These are phyloP conservation scores for Pandion haliaetus DNA, from an alignment of 2,113 vertebrate genomes.

Conservation along the genomic window DNA sequence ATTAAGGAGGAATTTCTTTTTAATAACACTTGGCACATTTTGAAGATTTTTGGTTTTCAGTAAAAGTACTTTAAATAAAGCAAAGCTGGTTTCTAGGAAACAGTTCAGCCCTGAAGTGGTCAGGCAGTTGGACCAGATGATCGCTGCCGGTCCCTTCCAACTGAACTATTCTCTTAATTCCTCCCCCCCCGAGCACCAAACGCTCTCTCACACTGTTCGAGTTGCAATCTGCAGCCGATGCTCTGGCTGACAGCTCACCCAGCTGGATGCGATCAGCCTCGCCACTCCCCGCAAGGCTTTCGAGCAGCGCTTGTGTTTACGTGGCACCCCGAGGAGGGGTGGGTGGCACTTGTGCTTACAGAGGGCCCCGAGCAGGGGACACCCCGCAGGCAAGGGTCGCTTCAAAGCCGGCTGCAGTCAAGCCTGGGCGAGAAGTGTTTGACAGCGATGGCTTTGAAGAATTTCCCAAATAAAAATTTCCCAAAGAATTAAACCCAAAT, in stretches of 20 bases:
- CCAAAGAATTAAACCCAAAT: neutral
- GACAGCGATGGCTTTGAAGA: neutral
- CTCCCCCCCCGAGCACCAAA: neutral
- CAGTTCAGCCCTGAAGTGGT: neutral
- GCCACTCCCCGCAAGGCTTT: fast-evolving
- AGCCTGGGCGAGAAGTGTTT: neutral
- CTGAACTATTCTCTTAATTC: neutral
- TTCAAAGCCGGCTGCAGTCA: neutral
- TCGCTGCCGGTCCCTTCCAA: neutral
- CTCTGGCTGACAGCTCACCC: neutral
- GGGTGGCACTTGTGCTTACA: neutral
- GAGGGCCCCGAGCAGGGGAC: neutral
- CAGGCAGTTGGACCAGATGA: neutral
- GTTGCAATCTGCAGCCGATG: fast-evolving
- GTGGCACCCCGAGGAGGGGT: neutral
- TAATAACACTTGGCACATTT: neutral
- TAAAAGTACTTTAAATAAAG: neutral
- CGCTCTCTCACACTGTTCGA: neutral
- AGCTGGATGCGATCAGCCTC: neutral
- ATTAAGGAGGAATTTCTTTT: neutral
- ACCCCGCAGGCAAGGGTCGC: fast-evolving
- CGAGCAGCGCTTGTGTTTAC: fast-evolving
- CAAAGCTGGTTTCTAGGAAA: neutral
- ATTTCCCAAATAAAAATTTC: neutral
- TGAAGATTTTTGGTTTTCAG: neutral